phyloP scores from a whole-genome alignment of 2,888 invertebrate genomes.

The Ashinkailepas kermadecensis region DNA sequence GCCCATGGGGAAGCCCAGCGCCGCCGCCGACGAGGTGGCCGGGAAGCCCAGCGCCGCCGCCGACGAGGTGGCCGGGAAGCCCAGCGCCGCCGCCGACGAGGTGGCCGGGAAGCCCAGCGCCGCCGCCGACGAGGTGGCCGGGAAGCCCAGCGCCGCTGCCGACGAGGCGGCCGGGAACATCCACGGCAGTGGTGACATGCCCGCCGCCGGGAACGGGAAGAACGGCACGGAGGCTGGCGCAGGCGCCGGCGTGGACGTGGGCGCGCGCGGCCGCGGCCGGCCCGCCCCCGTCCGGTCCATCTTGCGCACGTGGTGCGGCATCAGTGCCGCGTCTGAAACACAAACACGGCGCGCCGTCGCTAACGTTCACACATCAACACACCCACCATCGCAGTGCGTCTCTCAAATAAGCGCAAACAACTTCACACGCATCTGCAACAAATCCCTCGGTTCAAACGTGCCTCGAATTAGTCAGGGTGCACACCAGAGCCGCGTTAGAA shows the following conservation, averaged over 20 bases:
- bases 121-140: not conserved
- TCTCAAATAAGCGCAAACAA: no score
- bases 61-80: not conserved
- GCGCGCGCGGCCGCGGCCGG: not conserved
- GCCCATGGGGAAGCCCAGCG: constrained; percentile 37
- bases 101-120: not conserved
- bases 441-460: no score
- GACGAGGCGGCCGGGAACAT: not conserved
- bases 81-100: not conserved
- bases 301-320: constrained; percentile 16
- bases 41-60: not conserved
- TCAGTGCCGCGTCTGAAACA: constrained; percentile 1
- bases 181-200: not conserved
- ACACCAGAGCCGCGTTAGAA: no score
- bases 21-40: constrained; percentile 34
- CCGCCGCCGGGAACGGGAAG: not conserved
- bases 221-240: not conserved
- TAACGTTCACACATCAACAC: no score
- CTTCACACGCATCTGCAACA: no score
- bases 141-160: not conserved
- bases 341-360: not conserved
- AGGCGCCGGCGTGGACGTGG: not conserved
- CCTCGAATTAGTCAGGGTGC: no score
- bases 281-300: constrained; percentile 1
- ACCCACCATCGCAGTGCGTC: no score